A percentile compares a stretch with the other conserved stretches of the same genome.
phyloP scores from a whole-genome alignment of 2,888 invertebrate genomes.

The Gandaritis pyraliata region DNA sequence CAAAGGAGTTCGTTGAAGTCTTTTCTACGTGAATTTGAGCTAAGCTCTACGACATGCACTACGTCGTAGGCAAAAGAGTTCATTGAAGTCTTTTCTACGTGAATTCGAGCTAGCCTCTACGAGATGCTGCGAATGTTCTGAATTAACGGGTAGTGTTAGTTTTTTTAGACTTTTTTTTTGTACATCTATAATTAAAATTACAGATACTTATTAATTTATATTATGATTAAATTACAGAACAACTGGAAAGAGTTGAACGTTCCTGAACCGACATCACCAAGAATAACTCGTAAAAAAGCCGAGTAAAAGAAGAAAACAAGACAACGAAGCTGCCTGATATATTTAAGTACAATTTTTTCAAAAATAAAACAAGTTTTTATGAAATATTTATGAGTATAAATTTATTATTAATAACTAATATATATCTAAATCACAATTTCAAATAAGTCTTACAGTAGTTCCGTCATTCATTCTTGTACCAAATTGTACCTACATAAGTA shows the following conservation, averaged over 20 bases:
- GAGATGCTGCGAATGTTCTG: too few species aligned
- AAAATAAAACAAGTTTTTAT: not conserved
- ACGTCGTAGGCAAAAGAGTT: too few species aligned
- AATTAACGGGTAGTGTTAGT: too few species aligned
- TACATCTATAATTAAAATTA: too few species aligned
- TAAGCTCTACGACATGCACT: not conserved
- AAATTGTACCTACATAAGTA: constrained; percentile 5
- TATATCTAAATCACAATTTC: constrained; percentile 32
- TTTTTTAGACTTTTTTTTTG: too few species aligned
- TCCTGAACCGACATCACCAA: constrained; percentile 55
- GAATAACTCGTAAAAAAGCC: constrained; percentile 16
- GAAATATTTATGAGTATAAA: not conserved
- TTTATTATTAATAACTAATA: constrained; percentile 2
- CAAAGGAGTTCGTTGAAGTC: too few species aligned
- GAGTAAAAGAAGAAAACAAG: not conserved
- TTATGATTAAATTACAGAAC: constrained; percentile 68
- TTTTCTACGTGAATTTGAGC: too few species aligned
- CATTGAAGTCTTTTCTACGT: too few species aligned
- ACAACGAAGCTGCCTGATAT: not conserved
- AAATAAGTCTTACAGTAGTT: constrained; percentile 32
- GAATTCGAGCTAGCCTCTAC: too few species aligned
- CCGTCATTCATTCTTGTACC: constrained; percentile 30
- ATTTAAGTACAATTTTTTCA: not conserved
- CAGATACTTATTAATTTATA: too few species aligned
- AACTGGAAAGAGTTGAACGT: constrained; percentile 75